Evolutionary conservation across 2,797 vertebrate species (phyloP).

Genomic region (Sebastes nivosus): DNA sequence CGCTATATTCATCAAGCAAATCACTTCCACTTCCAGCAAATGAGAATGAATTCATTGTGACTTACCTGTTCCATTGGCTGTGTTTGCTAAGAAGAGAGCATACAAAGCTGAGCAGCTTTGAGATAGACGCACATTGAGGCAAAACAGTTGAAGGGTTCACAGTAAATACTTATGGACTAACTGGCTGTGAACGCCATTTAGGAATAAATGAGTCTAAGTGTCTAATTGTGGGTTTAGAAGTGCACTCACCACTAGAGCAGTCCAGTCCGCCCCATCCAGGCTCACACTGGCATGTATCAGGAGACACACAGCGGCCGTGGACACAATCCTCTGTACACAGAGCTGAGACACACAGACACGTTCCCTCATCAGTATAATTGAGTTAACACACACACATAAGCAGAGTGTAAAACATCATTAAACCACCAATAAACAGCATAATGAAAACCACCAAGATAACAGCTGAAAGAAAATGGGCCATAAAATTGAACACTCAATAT

Average conservation of each 20-base stretch:
- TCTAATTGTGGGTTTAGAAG: conserved; percentile 43
- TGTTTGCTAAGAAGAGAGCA: conserved; percentile 78
- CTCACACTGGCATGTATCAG: conserved; percentile 98
- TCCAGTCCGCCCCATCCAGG: conserved; percentile 98
- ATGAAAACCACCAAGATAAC: conserved; percentile 62
- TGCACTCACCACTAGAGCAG: conserved; percentile 97
- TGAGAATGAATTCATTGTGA: conserved; percentile 78
- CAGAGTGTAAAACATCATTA: conserved; percentile 58
- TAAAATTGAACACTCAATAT: conserved; percentile 66
- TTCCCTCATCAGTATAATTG: conserved; percentile 51
- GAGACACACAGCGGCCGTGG: conserved; percentile 95
- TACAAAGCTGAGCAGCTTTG: conserved; percentile 80
- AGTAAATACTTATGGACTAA: conserved; percentile 62
- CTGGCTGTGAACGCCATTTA: conserved; percentile 71
- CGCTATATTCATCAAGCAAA: conserved; percentile 76
- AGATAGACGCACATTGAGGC: conserved; percentile 63
- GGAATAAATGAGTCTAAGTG: conserved; percentile 67
- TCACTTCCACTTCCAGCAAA: conserved; percentile 80
- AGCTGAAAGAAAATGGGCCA: conserved; percentile 59
- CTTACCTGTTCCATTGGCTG: conserved; percentile 80
- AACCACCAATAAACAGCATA: conserved; percentile 56
- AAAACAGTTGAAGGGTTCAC: conserved; percentile 58
- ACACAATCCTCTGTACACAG: conserved; percentile 97
- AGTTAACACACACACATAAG: conserved; percentile 30
- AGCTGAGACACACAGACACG: conserved; percentile 75